phyloP scores from a whole-genome alignment of 2,797 vertebrate species.

The Thamnophis elegans region DNA sequence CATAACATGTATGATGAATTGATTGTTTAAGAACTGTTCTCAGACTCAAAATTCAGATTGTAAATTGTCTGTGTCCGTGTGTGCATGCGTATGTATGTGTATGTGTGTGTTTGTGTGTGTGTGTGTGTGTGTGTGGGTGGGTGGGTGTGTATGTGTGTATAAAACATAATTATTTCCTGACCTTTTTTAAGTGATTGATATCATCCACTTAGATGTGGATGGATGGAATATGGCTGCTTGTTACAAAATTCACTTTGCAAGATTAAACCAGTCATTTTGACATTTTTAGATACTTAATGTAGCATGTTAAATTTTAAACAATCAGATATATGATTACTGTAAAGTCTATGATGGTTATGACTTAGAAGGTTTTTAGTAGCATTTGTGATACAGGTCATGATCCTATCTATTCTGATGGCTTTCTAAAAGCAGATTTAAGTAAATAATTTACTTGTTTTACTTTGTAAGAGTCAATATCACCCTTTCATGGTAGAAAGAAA shows the following conservation, averaged over 20 bases:
- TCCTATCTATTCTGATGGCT: background rate
- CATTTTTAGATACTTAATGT: background rate
- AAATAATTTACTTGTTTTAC: background rate
- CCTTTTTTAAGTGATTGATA: conserved; percentile 48
- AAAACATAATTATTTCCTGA: conserved; percentile 41
- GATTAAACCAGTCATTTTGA: background rate
- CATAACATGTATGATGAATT: background rate
- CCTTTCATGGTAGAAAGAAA: background rate
- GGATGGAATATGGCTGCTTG: conserved; percentile 45
- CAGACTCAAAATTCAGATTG: background rate
- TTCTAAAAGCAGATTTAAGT: background rate
- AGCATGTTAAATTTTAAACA: background rate
- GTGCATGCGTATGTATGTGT: no score
- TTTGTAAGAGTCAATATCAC: background rate
- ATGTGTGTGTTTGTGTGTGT: no score
- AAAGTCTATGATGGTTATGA: background rate
- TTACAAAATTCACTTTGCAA: conserved; percentile 39
- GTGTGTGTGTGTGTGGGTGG: no score
- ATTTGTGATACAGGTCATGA: background rate
- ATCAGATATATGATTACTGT: background rate
- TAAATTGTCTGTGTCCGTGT: no score
- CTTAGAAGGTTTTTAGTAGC: background rate
- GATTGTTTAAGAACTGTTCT: background rate
- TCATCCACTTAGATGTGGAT: conserved; percentile 38
- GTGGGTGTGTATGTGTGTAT: background rate